Conservation (phyloP, 2,113 vertebrate genomes). For the Mellivora capensis region DNA sequence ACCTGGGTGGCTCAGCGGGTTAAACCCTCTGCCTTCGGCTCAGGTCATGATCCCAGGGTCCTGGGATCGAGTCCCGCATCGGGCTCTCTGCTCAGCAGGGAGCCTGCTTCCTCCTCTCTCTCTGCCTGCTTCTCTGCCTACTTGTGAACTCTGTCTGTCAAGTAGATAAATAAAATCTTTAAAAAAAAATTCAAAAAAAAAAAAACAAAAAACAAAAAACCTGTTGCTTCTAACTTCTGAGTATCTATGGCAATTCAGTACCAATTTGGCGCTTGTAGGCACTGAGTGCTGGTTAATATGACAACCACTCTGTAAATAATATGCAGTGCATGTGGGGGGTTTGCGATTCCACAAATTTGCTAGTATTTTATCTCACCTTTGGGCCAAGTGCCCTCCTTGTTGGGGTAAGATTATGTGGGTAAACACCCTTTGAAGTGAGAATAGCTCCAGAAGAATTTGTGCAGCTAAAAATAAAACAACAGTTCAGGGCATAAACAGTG, state of each 20-base stretch:
- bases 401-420: not conserved
- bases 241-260: slow-evolving; percentile 39
- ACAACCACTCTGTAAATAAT: slow-evolving; percentile 54
- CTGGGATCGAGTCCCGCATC: no score
- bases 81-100: no score
- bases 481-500: slow-evolving; percentile 51
- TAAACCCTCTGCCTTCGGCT: no score
- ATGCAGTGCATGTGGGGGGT: not conserved
- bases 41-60: no score
- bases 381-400: not conserved
- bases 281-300: slow-evolving; percentile 7
- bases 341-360: not conserved
- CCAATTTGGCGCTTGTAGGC: slow-evolving; percentile 24
- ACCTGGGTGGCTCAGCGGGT: no score
- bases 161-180: no score
- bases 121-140: no score
- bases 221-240: no score
- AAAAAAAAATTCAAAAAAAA: no score
- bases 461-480: slow-evolving; percentile 65
- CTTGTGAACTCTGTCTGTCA: no score
- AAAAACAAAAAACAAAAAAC: no score
- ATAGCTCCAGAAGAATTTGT: slow-evolving; percentile 36
- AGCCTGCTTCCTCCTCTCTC: no score
- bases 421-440: slow-evolving; percentile 62
- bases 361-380: slow-evolving; percentile 57